These are phyloP conservation scores for Catocala sponsa DNA, from an alignment of 2,888 invertebrate genomes.

Conservation along the genomic window DNA sequence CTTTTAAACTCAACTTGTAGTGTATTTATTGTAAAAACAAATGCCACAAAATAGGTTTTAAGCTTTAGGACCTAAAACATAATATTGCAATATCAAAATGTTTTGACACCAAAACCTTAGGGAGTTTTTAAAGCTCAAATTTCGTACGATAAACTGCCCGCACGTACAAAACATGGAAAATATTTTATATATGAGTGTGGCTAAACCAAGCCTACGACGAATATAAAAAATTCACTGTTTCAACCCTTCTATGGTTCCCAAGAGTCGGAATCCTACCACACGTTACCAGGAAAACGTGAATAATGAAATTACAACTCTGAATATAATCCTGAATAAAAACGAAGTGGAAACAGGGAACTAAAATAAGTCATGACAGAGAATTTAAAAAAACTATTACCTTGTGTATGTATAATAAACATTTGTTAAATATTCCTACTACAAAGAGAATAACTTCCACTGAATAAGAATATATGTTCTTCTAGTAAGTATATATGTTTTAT, in stretches of 20 bases:
- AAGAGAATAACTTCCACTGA: no score
- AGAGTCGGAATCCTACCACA: constrained; percentile 25
- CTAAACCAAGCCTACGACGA: constrained; percentile 20
- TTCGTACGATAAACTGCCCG: background rate
- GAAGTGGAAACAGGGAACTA: constrained; percentile 25
- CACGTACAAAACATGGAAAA: constrained; percentile 16
- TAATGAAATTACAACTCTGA: constrained; percentile 27
- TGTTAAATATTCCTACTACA: no score
- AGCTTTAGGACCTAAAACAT: no score
- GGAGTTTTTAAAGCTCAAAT: no score
- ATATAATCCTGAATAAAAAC: constrained; percentile 26
- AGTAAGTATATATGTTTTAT: no score
- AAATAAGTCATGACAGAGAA: background rate
- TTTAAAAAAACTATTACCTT: background rate
- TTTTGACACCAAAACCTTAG: no score
- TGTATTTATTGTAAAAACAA: no score
- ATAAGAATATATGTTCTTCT: no score
- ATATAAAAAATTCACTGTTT: constrained; percentile 45
- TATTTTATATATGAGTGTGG: constrained; percentile 19
- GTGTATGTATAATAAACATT: no score
- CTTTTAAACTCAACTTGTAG: no score
- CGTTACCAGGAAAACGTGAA: constrained; percentile 32
- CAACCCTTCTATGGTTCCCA: constrained; percentile 35
- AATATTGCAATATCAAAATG: no score
- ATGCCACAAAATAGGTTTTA: no score